Percentiles rank a stretch among this genome's conserved stretches.
Conservation (phyloP, 1,140 invertebrate genomes). For the Brachionus plicatilis region DNA sequence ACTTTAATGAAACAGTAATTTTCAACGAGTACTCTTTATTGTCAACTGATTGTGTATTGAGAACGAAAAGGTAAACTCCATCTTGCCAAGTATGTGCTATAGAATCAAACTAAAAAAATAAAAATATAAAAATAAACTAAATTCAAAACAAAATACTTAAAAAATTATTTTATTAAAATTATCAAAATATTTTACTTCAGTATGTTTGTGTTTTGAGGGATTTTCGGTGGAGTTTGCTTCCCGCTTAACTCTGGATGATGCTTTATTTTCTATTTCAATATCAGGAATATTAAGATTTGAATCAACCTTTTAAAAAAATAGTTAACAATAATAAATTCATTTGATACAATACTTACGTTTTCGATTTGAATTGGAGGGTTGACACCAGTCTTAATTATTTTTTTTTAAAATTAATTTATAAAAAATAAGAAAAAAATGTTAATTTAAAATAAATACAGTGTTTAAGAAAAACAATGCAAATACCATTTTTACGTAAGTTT, state of each 20-base stretch:
- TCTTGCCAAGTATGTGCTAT: conserved; percentile 49
- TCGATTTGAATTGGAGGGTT: not conserved
- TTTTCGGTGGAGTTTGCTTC: not conserved
- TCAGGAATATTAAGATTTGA: not conserved
- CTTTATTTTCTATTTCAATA: not conserved
- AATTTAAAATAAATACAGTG: too few species aligned
- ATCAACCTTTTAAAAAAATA: not conserved
- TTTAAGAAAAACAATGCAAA: too few species aligned
- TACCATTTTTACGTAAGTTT: too few species aligned
- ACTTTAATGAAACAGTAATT: conserved; percentile 57
- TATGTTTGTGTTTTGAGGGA: not conserved
- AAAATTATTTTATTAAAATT: not conserved
- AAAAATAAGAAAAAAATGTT: too few species aligned
- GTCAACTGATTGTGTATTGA: conserved; percentile 46
- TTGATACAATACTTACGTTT: not conserved
- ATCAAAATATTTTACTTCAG: not conserved
- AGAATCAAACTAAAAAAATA: not conserved
- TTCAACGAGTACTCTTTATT: conserved; percentile 33
- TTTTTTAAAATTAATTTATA: too few species aligned
- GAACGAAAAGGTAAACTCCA: conserved; percentile 57
- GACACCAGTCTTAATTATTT: not conserved
- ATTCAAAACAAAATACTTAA: not conserved
- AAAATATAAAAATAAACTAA: too few species aligned
- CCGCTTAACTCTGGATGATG: not conserved
- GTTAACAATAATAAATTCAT: not conserved